A percentile compares a stretch with the other conserved stretches of the same genome.
Conservation (phyloP, 2,113 vertebrate species). For the Galeopterus variegatus region DNA sequence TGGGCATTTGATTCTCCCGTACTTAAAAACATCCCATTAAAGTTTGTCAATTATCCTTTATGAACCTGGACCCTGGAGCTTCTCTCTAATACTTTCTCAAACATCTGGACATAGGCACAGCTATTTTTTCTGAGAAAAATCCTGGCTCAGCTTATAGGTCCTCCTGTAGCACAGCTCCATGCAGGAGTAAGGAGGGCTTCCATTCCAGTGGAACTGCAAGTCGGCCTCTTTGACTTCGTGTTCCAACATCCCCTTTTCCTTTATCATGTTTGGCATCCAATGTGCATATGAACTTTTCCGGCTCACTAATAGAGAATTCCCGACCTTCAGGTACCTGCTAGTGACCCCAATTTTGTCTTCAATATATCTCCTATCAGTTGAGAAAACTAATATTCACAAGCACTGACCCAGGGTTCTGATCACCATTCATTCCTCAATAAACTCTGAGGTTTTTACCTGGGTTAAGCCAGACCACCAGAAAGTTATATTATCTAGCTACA, state of each 20-base stretch:
- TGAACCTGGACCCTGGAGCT: background rate
- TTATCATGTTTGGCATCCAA: background rate
- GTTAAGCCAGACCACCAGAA: background rate
- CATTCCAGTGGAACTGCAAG: background rate
- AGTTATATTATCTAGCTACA: background rate
- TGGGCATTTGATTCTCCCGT: constrained; percentile 41
- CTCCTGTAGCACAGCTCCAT: background rate
- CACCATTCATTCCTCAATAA: background rate
- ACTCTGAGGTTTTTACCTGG: background rate
- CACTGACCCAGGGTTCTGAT: background rate
- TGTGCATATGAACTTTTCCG: background rate
- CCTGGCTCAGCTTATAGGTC: background rate
- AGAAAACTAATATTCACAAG: background rate
- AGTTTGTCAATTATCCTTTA: background rate
- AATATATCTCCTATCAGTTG: background rate
- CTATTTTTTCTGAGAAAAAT: background rate
- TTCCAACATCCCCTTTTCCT: background rate
- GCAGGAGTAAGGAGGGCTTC: background rate
- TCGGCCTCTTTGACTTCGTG: background rate
- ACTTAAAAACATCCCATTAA: constrained; percentile 14
- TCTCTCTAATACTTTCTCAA: background rate
- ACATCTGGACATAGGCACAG: background rate
- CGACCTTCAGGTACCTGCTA: background rate
- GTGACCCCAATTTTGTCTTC: background rate
- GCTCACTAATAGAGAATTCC: background rate